These are phyloP conservation scores for Channa striata DNA, from an alignment of 2,797 vertebrate species.

Conservation along the genomic window DNA sequence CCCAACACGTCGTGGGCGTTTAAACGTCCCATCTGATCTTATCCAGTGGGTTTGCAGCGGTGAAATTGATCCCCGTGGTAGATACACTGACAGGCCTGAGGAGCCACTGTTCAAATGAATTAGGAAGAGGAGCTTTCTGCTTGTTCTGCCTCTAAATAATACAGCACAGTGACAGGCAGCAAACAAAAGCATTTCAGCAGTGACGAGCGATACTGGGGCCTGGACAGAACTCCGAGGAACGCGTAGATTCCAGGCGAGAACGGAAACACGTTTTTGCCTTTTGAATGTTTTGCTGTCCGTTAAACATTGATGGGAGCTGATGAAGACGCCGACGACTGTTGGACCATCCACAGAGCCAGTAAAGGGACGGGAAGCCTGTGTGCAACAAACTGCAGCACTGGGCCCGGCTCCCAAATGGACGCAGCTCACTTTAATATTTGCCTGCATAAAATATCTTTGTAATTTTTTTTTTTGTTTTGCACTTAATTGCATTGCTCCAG, in stretches of 20 bases:
- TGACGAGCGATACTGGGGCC: constrained; percentile 35
- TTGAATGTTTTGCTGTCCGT: constrained; percentile 41
- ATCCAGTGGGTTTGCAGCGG: constrained; percentile 56
- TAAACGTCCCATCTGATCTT: constrained; percentile 55
- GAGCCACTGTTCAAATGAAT: constrained; percentile 55
- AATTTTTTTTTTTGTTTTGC: constrained; percentile 21
- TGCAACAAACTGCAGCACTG: constrained; percentile 8
- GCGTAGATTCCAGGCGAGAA: constrained; percentile 72
- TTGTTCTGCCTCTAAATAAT: constrained; percentile 77
- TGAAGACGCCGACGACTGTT: not conserved
- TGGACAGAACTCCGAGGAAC: constrained; percentile 44
- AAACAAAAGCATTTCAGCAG: constrained; percentile 73
- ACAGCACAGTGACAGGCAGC: constrained; percentile 64
- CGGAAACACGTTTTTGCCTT: constrained; percentile 37
- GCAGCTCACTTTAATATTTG: constrained; percentile 32
- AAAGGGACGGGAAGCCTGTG: constrained; percentile 13
- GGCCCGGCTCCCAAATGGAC: constrained; percentile 37
- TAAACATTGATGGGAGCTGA: constrained; percentile 57
- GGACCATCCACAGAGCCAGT: constrained; percentile 34
- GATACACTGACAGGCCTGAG: constrained; percentile 60
- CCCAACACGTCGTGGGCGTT: constrained; percentile 37
- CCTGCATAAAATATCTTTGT: constrained; percentile 37
- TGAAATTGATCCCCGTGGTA: constrained; percentile 72
- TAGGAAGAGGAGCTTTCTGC: constrained; percentile 58
- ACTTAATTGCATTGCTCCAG: constrained; percentile 56